Conservation (phyloP, 2,888 invertebrate genomes). For the Heliconius cydno region DNA sequence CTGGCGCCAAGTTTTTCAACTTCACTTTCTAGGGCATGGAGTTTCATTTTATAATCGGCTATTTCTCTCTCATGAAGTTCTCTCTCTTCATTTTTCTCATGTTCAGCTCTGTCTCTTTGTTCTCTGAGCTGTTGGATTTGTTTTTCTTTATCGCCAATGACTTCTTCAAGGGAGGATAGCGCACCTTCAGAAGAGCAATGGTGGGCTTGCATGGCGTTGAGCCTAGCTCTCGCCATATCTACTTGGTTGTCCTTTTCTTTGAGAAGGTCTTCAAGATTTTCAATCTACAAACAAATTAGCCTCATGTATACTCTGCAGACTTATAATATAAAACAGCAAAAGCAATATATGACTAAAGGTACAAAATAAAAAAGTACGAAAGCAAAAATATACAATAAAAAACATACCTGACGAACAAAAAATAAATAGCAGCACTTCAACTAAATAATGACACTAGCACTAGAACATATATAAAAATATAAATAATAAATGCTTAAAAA, state of each 20-base stretch:
- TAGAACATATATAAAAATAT: conserved; percentile 22
- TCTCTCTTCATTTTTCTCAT: conserved; percentile 97
- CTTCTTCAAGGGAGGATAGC: conserved; percentile 95
- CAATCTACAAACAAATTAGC: conserved; percentile 87
- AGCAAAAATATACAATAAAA: conserved; percentile 14
- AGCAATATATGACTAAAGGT: conserved; percentile 39
- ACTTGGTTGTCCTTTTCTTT: conserved; percentile 99
- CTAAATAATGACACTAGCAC: conserved; percentile 31
- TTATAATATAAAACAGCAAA: conserved; percentile 45
- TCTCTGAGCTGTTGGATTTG: conserved; percentile 97
- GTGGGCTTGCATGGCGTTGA: conserved; percentile 97
- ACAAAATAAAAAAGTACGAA: not conserved
- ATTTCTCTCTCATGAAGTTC: conserved; percentile 96
- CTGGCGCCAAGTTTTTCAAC: conserved; percentile 94
- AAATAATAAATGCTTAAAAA: conserved; percentile 20
- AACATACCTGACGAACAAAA: conserved; percentile 21
- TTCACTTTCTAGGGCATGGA: conserved; percentile 95
- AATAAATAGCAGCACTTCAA: conserved; percentile 9
- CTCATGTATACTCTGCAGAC: not conserved
- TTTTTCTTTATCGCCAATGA: conserved; percentile 97
- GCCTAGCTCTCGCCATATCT: conserved; percentile 94
- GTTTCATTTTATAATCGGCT: conserved; percentile 97
- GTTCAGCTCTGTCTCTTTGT: conserved; percentile 96
- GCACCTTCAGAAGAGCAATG: conserved; percentile 97
- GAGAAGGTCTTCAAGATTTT: conserved; percentile 97